phyloP scores from a whole-genome alignment of 2,888 invertebrate species.

The Trissolcus japonicus region DNA sequence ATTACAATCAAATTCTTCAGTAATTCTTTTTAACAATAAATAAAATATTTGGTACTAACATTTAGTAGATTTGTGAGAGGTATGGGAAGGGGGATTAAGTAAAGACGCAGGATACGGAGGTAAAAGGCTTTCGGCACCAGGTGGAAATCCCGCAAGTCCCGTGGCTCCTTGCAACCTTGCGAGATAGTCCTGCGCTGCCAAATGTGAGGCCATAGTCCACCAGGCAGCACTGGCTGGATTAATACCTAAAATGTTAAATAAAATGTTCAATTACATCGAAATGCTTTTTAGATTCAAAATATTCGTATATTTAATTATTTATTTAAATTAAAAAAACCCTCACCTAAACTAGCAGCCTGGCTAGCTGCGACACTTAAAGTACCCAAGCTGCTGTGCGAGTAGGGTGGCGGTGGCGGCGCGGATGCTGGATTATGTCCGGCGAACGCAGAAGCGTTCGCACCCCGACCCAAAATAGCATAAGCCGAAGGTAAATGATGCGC shows the following conservation, averaged over 20 bases:
- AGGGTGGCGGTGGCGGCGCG: conserved; percentile 72
- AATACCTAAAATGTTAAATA: conserved; percentile 77
- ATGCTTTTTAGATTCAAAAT: not conserved
- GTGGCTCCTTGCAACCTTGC: conserved; percentile 87
- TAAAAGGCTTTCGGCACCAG: conserved; percentile 76
- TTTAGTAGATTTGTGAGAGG: conserved; percentile 76
- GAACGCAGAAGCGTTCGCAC: conserved; percentile 70
- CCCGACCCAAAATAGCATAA: conserved; percentile 75
- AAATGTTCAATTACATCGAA: too few species aligned
- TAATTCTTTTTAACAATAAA: conserved; percentile 6
- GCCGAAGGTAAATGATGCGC: conserved; percentile 75
- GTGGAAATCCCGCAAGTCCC: conserved; percentile 84
- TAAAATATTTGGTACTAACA: conserved; percentile 65
- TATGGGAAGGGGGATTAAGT: conserved; percentile 77
- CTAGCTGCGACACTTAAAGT: conserved; percentile 90
- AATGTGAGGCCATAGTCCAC: conserved; percentile 94
- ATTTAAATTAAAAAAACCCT: not conserved
- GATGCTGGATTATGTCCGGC: conserved; percentile 71
- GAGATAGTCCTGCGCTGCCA: conserved; percentile 92
- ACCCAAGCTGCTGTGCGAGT: conserved; percentile 75
- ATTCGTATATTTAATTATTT: too few species aligned
- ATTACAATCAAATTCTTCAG: too few species aligned
- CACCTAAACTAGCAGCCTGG: conserved; percentile 89
- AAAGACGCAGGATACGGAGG: conserved; percentile 81
- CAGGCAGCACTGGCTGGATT: conserved; percentile 82